Percentiles rank a stretch among this genome's conserved stretches.
Evolutionary conservation across 1,140 invertebrate genomes (phyloP).

Genomic region (Matsumurasca onukii): DNA sequence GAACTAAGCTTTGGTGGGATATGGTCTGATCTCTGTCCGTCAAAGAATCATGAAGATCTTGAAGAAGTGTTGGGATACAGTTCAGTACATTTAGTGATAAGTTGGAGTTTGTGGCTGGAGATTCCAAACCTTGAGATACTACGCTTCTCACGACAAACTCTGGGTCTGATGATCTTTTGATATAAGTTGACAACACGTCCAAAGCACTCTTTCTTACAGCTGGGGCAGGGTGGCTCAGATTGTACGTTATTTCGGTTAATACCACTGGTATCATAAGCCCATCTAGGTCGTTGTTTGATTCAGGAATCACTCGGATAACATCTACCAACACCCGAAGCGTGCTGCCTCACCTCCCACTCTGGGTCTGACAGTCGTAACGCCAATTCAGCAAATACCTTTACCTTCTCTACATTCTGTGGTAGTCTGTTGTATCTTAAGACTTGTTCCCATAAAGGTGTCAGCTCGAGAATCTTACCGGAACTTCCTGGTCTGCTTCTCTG

Average conservation of each 20-base stretch:
- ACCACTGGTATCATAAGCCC: conserved; percentile 55
- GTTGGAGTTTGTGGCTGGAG: conserved; percentile 36
- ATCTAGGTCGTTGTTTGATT: conserved; percentile 53
- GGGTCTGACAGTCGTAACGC: conserved; percentile 69
- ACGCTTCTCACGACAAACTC: conserved; percentile 61
- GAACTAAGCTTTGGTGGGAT: conserved; percentile 40
- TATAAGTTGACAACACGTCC: conserved; percentile 66
- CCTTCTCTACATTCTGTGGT: conserved; percentile 60
- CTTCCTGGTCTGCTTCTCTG: conserved; percentile 39
- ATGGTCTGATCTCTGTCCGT: conserved; percentile 26
- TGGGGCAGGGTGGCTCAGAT: conserved; percentile 71
- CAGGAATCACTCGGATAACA: conserved; percentile 64
- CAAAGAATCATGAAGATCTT: conserved; percentile 21
- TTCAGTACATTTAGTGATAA: conserved; percentile 43
- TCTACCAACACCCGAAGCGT: conserved; percentile 73
- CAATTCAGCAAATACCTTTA: conserved; percentile 65
- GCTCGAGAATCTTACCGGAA: conserved; percentile 52
- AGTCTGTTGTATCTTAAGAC: conserved; percentile 59
- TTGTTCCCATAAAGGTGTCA: conserved; percentile 75
- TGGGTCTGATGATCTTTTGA: conserved; percentile 57
- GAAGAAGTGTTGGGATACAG: conserved; percentile 48
- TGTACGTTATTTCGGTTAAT: conserved; percentile 65
- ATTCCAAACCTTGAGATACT: conserved; percentile 61
- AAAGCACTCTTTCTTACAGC: conserved; percentile 73
- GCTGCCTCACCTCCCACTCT: conserved; percentile 78